Evolutionary conservation across 2,888 invertebrate genomes (phyloP).

Genomic region (Galerucella pusilla): DNA sequence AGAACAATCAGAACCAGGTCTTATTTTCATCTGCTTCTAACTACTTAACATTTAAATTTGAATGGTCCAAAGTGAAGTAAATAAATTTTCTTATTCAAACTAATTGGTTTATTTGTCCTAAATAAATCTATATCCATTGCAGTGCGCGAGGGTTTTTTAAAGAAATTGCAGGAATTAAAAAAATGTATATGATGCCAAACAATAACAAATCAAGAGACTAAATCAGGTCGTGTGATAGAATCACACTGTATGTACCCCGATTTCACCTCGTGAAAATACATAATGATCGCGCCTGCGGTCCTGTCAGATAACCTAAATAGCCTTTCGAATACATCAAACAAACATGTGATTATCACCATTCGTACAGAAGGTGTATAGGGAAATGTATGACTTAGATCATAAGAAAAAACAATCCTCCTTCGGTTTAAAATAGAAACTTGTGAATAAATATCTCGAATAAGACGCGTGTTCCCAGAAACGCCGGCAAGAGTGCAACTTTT

Average conservation of each 20-base stretch:
- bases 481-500: constrained; percentile 11
- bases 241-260: constrained; percentile 18
- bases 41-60: no score
- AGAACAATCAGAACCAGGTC: no score
- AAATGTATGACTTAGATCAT: constrained; percentile 7
- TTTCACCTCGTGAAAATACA: constrained; percentile 20
- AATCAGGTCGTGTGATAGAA: background rate
- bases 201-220: background rate
- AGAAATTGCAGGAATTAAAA: no score
- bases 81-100: no score
- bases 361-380: constrained; percentile 16
- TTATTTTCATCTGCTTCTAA: no score
- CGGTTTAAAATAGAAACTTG: constrained; percentile 9
- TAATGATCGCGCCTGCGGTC: constrained; percentile 8
- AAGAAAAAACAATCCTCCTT: constrained; percentile 13
- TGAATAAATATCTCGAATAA: background rate
- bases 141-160: no score
- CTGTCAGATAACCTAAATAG: constrained; percentile 20
- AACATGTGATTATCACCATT: constrained; percentile 26
- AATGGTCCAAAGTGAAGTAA: no score
- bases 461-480: background rate
- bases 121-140: no score
- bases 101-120: no score
- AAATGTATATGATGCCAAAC: background rate
- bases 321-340: constrained; percentile 17